These are phyloP conservation scores for Apogon hyalosoma DNA, from an alignment of 2,797 vertebrate species.

Conservation along the genomic window DNA sequence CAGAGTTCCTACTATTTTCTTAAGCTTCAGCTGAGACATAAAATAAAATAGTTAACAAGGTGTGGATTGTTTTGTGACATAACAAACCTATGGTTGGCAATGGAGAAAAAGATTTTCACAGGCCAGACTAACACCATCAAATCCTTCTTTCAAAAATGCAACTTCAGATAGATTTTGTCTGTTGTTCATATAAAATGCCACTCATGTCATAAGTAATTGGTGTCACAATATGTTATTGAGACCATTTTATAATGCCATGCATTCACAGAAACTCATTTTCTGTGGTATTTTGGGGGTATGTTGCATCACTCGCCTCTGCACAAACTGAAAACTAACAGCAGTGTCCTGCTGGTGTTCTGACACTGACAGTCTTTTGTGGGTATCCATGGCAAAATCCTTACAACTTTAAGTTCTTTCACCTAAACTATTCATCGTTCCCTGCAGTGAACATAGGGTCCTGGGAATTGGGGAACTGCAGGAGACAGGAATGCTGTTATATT, in stretches of 20 bases:
- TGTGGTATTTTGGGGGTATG: background rate
- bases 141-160: background rate
- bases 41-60: conserved; percentile 4
- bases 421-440: conserved; percentile 22
- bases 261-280: background rate
- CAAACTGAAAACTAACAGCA: background rate
- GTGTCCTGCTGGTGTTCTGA: background rate
- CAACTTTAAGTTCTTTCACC: conserved; percentile 24
- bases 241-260: conserved; percentile 13
- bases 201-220: conserved; percentile 9
- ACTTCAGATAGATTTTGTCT: background rate
- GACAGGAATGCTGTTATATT: conserved; percentile 80
- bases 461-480: conserved; percentile 72
- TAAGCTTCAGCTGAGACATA: conserved; percentile 6
- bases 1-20: conserved; percentile 1
- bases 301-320: background rate
- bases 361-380: conserved; percentile 1
- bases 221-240: conserved; percentile 12
- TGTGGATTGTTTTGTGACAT: conserved; percentile 5
- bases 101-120: background rate
- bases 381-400: conserved; percentile 24
- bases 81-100: background rate
- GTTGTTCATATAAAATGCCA: background rate
- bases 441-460: conserved; percentile 75
- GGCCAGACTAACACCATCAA: no score